A percentile compares a stretch with the other conserved stretches of the same genome.
Conservation (phyloP, 2,888 invertebrate genomes). For the Oligia latruncula region DNA sequence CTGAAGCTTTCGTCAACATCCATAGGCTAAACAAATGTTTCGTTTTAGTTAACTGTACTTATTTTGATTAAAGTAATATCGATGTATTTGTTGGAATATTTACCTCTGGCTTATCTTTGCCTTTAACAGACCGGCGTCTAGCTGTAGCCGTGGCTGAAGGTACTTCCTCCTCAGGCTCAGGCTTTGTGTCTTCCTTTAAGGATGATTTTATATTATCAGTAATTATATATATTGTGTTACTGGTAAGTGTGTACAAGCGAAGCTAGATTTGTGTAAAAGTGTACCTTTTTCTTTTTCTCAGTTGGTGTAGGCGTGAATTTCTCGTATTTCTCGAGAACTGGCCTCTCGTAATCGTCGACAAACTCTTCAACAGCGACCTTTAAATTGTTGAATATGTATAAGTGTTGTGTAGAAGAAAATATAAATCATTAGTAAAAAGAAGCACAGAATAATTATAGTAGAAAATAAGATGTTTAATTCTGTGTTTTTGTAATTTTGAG, state of each 20-base stretch:
- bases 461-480: conserved; percentile 26
- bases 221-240: neutral
- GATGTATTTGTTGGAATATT: conserved; percentile 17
- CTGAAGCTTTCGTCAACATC: conserved; percentile 87
- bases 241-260: conserved; percentile 37
- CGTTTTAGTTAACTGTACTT: conserved; percentile 5
- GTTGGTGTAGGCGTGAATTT: conserved; percentile 88
- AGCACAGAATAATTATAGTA: conserved; percentile 26
- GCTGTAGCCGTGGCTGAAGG: conserved; percentile 82
- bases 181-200: conserved; percentile 42
- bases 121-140: conserved; percentile 85
- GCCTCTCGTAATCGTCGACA: conserved; percentile 93
- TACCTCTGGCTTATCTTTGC: conserved; percentile 87
- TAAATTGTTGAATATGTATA: conserved; percentile 70
- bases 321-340: conserved; percentile 93
- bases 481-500: conserved; percentile 38
- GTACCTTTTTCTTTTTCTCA: conserved; percentile 89
- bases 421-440: conserved; percentile 27
- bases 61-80: neutral
- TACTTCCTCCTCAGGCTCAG: conserved; percentile 77
- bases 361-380: conserved; percentile 87
- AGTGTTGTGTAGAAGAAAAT: conserved; percentile 43
- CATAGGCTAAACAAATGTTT: conserved; percentile 80
- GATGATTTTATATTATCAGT: conserved; percentile 30
- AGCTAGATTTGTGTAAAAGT: conserved; percentile 57